phyloP scores from a whole-genome alignment of 2,797 vertebrate species.

The Potorous gilbertii region DNA sequence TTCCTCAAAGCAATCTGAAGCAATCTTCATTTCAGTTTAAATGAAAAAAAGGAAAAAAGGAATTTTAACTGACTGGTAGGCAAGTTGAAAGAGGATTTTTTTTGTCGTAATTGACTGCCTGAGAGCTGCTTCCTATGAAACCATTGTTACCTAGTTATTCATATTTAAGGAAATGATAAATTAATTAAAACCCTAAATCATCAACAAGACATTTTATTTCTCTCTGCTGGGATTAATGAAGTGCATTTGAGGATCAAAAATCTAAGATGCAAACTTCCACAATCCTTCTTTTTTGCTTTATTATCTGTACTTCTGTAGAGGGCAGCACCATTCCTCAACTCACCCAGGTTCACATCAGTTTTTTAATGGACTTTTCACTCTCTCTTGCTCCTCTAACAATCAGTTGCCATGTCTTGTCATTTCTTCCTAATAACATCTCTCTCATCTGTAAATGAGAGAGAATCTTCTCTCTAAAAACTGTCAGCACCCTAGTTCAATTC shows the following conservation, averaged over 20 bases:
- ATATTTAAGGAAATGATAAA: constrained; percentile 17
- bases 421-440: neutral
- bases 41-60: neutral
- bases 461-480: neutral
- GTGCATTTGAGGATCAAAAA: neutral
- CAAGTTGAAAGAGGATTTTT: neutral
- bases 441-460: no score
- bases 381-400: neutral
- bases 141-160: neutral
- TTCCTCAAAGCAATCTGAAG: neutral
- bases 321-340: neutral
- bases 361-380: neutral
- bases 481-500: neutral
- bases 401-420: neutral
- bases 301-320: neutral
- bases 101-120: constrained; percentile 30
- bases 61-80: neutral
- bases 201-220: neutral
- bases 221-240: neutral
- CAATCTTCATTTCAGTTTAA: neutral
- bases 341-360: neutral
- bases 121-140: neutral
- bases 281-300: neutral
- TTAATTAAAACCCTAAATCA: constrained; percentile 38
- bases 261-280: neutral